Percentiles rank a stretch among this genome's conserved stretches.
Conservation (phyloP, 2,113 vertebrate genomes). For the Tragelaphus imberbis region DNA sequence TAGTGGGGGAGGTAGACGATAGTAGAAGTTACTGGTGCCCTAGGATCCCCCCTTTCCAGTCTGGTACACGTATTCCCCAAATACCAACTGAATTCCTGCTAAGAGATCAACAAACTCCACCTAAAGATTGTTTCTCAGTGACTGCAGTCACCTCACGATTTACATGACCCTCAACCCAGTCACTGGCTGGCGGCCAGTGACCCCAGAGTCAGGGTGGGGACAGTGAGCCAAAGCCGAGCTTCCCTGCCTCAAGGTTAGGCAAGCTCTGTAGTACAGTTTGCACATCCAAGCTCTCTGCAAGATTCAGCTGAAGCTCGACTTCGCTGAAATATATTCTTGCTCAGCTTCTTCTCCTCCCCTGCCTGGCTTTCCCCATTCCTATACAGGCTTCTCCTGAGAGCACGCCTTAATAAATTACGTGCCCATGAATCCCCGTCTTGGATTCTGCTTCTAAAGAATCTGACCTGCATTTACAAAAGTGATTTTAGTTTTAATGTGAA, state of each 20-base stretch:
- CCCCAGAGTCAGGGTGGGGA: not conserved
- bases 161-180: not conserved
- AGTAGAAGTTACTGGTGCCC: not conserved
- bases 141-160: not conserved
- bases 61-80: not conserved
- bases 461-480: not conserved
- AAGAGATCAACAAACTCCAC: not conserved
- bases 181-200: not conserved
- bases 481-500: not conserved
- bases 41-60: not conserved
- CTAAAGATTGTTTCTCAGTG: not conserved
- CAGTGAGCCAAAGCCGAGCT: not conserved
- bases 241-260: not conserved
- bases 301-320: not conserved
- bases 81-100: not conserved
- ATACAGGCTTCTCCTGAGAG: not conserved
- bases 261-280: too few species aligned
- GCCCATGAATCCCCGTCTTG: not conserved
- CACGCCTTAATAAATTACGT: not conserved
- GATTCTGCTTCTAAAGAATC: not conserved
- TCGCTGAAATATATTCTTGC: not conserved
- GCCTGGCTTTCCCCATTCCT: not conserved
- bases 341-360: not conserved
- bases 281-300: not conserved
- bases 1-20: too few species aligned